Evolutionary conservation across 2,797 vertebrate genomes (phyloP), one percentile per base, ranked within the genome.

Genomic region (Poecilia picta): DNA sequence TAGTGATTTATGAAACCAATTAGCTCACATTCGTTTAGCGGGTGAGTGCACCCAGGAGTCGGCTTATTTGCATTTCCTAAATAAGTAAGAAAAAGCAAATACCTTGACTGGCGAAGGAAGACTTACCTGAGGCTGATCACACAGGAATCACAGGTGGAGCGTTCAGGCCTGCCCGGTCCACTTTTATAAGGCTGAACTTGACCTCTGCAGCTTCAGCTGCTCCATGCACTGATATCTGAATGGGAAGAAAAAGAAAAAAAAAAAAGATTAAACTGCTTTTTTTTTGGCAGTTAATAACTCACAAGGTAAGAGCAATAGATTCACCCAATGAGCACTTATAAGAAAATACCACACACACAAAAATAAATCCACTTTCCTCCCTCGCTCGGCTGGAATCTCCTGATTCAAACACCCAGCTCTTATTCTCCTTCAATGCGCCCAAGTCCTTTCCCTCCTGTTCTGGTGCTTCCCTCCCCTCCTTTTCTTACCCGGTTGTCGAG

Each of bases 401-500:
- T 89, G 85, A 89, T 85, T 90, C 82, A 72, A 46, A 72, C 83
- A 86, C 81, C 51, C 55, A 89, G 86, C 86, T 89, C 79, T 90
- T 89, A 80, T 78, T 80, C 78, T 91, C 41, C 83, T 86, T 87
- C 86, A 83, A 85, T 88, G 81, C 74, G 77, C 81, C 88, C 75
- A 72, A 36, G 80, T 92, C 88, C 83, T 85, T 85, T 87, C 81
- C 90, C 74, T 87, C 73, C 49, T 72, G 77, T 55, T 74, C 74
- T 51, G 45, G 33, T 78, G 41, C 51, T 82, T 85, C 89, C 85
- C 90, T 90, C 88, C 89, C 74, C 86, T 88, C 87, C 80, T 33
- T 89, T 92, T 93, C 87, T 92, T 89, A 92, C 88, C 93, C 91
- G 83, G 94, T 95, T 94, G 94, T 95, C 93, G 93, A 92, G 93